Base-by-base conservation (phyloP, 2,797 vertebrate genomes). In the Saxicola maurus region DNA sequence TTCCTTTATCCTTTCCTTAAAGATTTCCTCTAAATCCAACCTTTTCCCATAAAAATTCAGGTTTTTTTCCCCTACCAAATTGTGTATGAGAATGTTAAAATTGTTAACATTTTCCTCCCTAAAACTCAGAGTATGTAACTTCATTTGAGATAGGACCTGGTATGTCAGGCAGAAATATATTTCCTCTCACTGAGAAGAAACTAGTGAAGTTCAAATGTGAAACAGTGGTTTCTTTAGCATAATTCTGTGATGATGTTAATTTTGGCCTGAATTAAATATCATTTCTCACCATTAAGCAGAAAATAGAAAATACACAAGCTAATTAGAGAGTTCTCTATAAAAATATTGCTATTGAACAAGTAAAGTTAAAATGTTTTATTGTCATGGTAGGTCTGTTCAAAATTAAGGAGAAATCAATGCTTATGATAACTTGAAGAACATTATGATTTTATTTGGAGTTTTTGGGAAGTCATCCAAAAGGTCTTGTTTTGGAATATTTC, bases 31-130 rank as follows among this genome's bases (percentile, higher is more conserved):
- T 33, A 90, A 94, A 82, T 18, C 19, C 46, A 91, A 38, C 20
- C 33, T 84, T 94, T 94, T 82, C 74, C 59, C 48, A 71, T 91
- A 79, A 94, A 96, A 95, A 88, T 82, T 49, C 40, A 71, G 55
- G 82, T 62, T 82, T 94, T 33, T 77, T 91, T 46, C 35, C 56
- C 59, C 48, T 79, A 46, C 67, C 75, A 91, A 76, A 75, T 10
- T 74, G 43, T 74, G 59, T 67, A 73, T 86, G 84, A 35, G 53
- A 95, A 76, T 10, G 49, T 31, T 83, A 78, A 93, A 92, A n/a
- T 28, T 65, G 10, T 68, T 52, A 55, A 5, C 12, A 37, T 87
- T 83, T 93, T 86, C 49, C 17, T 91, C 6, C n/a, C 28, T 92
- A 68, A 56, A 86, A 49, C 21, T 73, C 64, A 48, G 1, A 18